Percentiles rank a stretch among this genome's conserved stretches.
These are phyloP conservation scores for Nymphicus hollandicus DNA, from an alignment of 2,113 vertebrate genomes.

Conservation along the genomic window DNA sequence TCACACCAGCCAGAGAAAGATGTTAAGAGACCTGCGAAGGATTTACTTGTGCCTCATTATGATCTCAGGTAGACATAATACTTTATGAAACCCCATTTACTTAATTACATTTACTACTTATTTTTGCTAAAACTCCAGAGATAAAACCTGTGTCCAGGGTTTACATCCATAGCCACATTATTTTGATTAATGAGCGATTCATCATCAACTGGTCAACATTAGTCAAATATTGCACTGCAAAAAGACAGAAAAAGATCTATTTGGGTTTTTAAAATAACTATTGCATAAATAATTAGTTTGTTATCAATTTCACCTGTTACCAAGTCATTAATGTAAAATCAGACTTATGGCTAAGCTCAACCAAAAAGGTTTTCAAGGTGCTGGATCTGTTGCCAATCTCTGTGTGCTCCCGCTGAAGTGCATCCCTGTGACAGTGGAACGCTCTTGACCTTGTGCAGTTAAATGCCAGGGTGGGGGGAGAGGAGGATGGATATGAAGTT, in stretches of 20 bases:
- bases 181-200: background rate
- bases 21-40: background rate
- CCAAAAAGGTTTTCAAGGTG: background rate
- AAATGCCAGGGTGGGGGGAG: accelerated
- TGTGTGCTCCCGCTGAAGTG: background rate
- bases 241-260: background rate
- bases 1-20: background rate
- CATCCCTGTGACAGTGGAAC: background rate
- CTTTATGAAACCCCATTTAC: background rate
- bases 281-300: background rate
- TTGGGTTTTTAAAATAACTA: background rate
- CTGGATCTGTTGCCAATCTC: background rate
- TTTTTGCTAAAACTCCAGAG: background rate
- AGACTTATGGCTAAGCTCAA: background rate
- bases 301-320: background rate
- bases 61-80: background rate
- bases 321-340: background rate
- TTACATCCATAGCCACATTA: background rate
- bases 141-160: background rate
- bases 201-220: background rate
- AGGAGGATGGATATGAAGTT: accelerated
- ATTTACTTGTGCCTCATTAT: background rate
- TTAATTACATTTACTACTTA: background rate
- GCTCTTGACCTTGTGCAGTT: background rate
- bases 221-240: background rate